Base-by-base conservation (phyloP, 1,140 invertebrate species). In the Ceratosolen solmsi region DNA sequence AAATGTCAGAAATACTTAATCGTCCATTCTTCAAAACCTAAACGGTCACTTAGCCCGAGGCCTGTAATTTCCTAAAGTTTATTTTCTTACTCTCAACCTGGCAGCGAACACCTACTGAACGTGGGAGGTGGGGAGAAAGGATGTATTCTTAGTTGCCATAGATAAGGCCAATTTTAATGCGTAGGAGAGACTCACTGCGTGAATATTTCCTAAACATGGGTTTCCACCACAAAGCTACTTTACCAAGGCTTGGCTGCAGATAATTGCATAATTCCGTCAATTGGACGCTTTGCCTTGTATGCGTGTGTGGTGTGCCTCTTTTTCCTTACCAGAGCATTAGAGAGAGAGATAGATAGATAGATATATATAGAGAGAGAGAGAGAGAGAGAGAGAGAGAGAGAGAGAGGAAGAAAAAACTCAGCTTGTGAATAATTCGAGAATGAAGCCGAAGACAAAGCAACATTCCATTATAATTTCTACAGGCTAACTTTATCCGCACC, bases 201-300 rank as follows among this genome's bases (percentile, higher is more conserved):
- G 54, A 17, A 41, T 36, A 79, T 46, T 74, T 58, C 33, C 49
- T 76, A 80, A 76, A 30, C 46, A 65, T 58, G 13, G 36, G 56
- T 60, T 65, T 27, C n/a, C 8, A 20, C 36, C 41, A 51, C 7
- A 20, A 22, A 22, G 13, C 33, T 60, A 25, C 36, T 22, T 41
- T 41, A 1, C 3, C 33, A 22, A n/a, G 4, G 15, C 15, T 15
- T 2, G 5, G 22, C 38, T 20, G 22, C 54, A 33, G 33, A 83
- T 88, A 89, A 88, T 89, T 88, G 86, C 84, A 84, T 88, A 88
- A 88, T 88, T 77, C 86, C 84, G 65, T 80, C 86, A 87, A 89
- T 89, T 87, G 87, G 82, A 65, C 71, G 25, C 1, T 49, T 80
- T 73, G 25, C 36, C 22, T 46, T 13, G 25, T n/a, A n/a, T 38